Evolutionary conservation across 2,113 vertebrate genomes (phyloP), one percentile per base, ranked within the genome.

Genomic region (Nicator chloris): DNA sequence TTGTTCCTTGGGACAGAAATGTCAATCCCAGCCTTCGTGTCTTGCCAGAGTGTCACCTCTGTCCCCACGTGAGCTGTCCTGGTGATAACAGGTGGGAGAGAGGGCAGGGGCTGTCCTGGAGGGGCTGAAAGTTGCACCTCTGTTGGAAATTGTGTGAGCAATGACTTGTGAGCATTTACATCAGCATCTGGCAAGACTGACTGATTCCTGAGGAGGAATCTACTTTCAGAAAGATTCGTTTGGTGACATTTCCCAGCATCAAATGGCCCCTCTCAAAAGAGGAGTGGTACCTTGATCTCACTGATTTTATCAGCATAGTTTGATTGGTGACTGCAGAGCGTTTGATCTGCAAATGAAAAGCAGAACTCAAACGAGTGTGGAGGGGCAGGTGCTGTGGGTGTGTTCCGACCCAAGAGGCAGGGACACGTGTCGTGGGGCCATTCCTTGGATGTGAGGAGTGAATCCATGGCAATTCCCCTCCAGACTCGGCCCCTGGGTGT

Each of bases 401-500:
- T 44, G 22, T 11, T 42, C 26, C 24, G n/a, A 24, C 28, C 33
- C 1, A 1, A 39, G 27, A 66, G 47, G 33, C 70, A 63, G 70
- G 8, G 45, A 15, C 37, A 7, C 0, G 7, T 70, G 47, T n/a
- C 1, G 1, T 24, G 45, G 57, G 16, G 57, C 21, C 10, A 9
- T 37, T 87, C 56, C 30, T 35, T 0, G 4, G 23, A 7, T 70
- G 33, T 56, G 44, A 70, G 83, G 40, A 17, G 28, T 73, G 28
- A 59, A 0, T 17, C 45, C 44, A 30, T 53, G 57, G 66, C 72
- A 63, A 24, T 72, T 40, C 40, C 63, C 63, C 50, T 82, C 19
- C 39, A 39, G 22, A 5, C n/a, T 78, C 42, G 3, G n/a, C 37
- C 23, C 20, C 30, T 24, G 35, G 4, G 9, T 54, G 59, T n/a